Evolutionary conservation across 2,113 vertebrate genomes (phyloP).

Genomic region (Strigops habroptila): DNA sequence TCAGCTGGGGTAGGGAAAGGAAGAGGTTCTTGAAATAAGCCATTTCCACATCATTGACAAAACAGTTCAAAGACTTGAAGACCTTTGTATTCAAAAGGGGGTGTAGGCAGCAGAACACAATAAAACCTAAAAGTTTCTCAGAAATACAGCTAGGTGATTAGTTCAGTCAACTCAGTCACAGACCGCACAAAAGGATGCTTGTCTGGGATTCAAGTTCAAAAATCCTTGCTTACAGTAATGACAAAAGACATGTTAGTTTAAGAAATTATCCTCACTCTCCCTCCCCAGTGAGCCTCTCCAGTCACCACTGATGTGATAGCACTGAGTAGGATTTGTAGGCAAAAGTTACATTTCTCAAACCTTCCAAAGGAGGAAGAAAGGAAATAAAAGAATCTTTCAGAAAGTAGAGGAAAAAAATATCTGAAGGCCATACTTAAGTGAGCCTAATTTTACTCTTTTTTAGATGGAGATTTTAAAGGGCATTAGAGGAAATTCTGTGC

Average conservation of each 20-base stretch:
- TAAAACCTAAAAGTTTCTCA: not conserved
- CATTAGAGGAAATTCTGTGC: not conserved
- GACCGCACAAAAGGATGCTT: constrained; percentile 34
- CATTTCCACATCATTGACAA: not conserved
- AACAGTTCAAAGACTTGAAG: not conserved
- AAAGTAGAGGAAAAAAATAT: not conserved
- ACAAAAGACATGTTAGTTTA: constrained; percentile 26
- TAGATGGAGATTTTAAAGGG: not conserved
- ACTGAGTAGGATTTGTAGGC: not conserved
- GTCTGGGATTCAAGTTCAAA: not conserved
- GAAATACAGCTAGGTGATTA: not conserved
- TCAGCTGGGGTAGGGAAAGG: not conserved
- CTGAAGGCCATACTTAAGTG: not conserved
- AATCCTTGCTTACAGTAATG: not conserved
- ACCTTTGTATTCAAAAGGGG: not conserved
- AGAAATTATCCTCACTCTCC: not conserved
- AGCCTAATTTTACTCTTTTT: not conserved
- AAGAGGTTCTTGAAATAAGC: not conserved
- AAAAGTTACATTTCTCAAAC: not conserved
- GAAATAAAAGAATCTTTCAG: not conserved
- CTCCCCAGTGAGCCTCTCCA: not conserved
- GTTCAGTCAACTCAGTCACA: not conserved
- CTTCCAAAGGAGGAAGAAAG: not conserved
- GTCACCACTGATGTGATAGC: not conserved
- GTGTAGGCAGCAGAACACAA: not conserved